Percentiles rank a stretch among this genome's conserved stretches.
Conservation (phyloP, 2,888 invertebrate species). For the Aphrophora alni region DNA sequence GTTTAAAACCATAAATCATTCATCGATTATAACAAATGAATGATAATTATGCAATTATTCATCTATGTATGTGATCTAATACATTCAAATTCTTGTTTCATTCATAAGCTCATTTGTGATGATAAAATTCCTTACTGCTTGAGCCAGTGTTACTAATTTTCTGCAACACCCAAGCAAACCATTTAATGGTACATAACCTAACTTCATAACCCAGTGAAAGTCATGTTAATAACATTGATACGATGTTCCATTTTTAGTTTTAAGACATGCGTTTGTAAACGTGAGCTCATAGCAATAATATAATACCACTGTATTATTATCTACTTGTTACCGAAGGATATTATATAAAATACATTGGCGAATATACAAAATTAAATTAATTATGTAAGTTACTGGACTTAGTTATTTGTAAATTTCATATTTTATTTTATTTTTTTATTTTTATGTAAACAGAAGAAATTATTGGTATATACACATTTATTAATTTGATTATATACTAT, state of each 20-base stretch:
- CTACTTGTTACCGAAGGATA: neutral
- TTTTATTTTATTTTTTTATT: neutral
- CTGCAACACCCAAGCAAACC: constrained; percentile 36
- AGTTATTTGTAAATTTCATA: neutral
- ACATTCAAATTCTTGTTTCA: constrained; percentile 30
- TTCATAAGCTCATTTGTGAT: constrained; percentile 40
- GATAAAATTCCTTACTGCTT: neutral
- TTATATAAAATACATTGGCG: neutral
- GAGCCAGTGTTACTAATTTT: constrained; percentile 12
- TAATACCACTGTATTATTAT: neutral
- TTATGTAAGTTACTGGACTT: neutral
- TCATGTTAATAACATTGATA: neutral
- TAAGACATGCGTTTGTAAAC: neutral
- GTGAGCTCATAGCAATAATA: neutral
- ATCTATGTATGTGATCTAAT: constrained; percentile 32
- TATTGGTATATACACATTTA: neutral
- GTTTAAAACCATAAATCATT: constrained; percentile 25
- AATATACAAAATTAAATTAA: neutral
- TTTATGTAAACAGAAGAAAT: neutral
- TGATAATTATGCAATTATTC: constrained; percentile 11
- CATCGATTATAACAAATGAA: neutral
- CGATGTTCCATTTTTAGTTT: neutral
- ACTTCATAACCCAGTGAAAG: neutral
- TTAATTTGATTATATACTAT: neutral
- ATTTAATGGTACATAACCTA: neutral